Evolutionary conservation across 2,113 vertebrate species (phyloP), one percentile per base, ranked within the genome.

Genomic region (Benitochromis conjunctus): DNA sequence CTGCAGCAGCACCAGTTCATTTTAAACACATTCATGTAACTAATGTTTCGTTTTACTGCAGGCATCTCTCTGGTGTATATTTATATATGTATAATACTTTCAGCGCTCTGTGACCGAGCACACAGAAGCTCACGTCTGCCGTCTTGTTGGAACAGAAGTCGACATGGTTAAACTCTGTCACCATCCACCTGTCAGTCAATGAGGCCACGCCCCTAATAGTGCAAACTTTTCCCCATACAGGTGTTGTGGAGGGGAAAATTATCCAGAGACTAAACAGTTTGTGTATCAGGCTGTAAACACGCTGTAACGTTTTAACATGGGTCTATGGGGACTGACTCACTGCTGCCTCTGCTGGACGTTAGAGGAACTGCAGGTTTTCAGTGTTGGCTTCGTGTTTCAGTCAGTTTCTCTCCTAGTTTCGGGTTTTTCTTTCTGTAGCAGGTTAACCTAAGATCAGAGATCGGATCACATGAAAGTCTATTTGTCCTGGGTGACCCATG

Each of bases 211-310:
- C 58, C 16, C 58, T 62, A 34, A 62, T 34, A 34, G 7, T 6
- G 34, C 34, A 34, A 34, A 9, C 2, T 3, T 0, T 5, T 1
- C 56, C 58, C 58, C 29, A 36, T 3, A 0, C 58, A 62, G 29
- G 58, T 7, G 58, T 36, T 31, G 12, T 19, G 9, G 34, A 31
- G 58, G 60, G 19, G 34, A 3, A 6, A 3, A 1, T 62, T 10
- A 34, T 34, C 16, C 18, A 9, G 16, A 62, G 29, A 11, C 58
- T 2, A 6, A 36, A 34, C 1, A 9, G 26, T 60, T 60, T 31
- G 26, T 60, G 9, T 18, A 0, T 62, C 34, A 13, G 60, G 4
- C 4, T 66, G 34, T 66, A 41, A 66, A 41, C 19, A 1, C 21
- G 34, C 60, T 38, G 34, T 64, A 2, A 64, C 38, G 60, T 38